phyloP scores from a whole-genome alignment of 2,797 vertebrate genomes.

The Peromyscus nudipes region DNA sequence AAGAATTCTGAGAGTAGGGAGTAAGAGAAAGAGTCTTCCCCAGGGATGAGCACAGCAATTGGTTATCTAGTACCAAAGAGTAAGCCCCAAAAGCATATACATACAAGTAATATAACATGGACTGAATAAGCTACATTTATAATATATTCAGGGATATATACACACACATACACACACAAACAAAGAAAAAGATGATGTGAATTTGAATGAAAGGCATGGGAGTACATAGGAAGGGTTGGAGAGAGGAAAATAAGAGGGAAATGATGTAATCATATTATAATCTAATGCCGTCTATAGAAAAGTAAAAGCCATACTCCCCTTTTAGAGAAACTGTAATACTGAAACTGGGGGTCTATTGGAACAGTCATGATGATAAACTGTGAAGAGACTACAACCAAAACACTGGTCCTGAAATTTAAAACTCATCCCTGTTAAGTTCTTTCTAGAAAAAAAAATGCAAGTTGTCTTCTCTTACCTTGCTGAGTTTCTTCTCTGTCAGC shows the following conservation, averaged over 20 bases:
- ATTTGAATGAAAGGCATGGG: neutral
- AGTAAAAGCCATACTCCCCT: neutral
- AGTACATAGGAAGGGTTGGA: neutral
- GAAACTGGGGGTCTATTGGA: neutral
- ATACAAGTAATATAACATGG: neutral
- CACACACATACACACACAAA: too few relatives aligned
- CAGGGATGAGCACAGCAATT: neutral
- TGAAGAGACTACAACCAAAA: neutral
- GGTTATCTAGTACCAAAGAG: neutral
- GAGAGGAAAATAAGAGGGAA: neutral
- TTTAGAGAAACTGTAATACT: neutral
- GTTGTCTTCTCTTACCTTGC: neutral
- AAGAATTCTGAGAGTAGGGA: neutral
- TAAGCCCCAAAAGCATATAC: neutral
- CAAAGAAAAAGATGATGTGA: neutral
- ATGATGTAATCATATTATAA: neutral
- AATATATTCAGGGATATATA: neutral
- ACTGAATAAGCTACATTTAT: neutral
- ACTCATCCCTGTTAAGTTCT: neutral
- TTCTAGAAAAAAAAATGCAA: neutral
- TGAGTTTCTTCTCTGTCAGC: neutral
- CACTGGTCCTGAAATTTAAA: neutral
- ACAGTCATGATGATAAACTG: neutral
- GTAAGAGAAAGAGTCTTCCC: neutral
- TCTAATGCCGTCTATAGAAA: neutral